Evolutionary conservation across 2,797 vertebrate species (phyloP), one percentile per base, ranked within the genome.

Genomic region (Microctenopoma stevenorrisi): DNA sequence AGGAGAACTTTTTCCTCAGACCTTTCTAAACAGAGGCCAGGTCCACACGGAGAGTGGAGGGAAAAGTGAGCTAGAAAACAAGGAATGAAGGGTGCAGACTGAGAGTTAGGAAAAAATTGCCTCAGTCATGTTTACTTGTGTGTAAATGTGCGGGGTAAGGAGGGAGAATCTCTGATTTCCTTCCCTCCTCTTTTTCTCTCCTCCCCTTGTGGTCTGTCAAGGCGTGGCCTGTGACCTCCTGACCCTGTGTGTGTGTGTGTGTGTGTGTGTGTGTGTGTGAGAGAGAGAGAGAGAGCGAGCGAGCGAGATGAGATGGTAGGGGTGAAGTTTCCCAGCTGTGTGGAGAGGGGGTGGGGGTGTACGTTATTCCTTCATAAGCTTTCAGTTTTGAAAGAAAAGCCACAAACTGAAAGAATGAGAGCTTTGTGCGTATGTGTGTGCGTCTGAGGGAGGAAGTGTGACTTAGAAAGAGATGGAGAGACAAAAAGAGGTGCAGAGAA

Each of bases 301-400:
- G 60, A 54, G 54, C 8, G 63, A 22, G 56, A 78, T 64, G 62
- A 81, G 59, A 81, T 70, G 83, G 83, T 67, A 69, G 67, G 86
- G 86, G 79, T 84, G 86, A 91, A 89, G 86, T 88, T 91, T 90
- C 89, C 90, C 93, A 93, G 91, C 91, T 91, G 89, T 86, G 85
- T 60, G 0, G 78, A 81, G 76, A 70, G 78, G 38, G 75, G 80
- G 86, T 74, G 81, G 90, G 86, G 86, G 89, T 76, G 80, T 60
- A 67, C 33, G 61, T 81, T 81, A 90, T 85, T 86, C 78, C 72
- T 85, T 75, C 57, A 72, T 79, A 69, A 87, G 85, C 86, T 84
- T 84, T 89, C 82, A 74, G 83, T 91, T 91, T 84, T 81, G 82
- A 92, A 92, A 89, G 89, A 88, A 90, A 93, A 92, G 89, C 88